Evolutionary conservation across 2,797 vertebrate species (phyloP), one percentile per base, ranked within the genome.

Genomic region (Microtus californicus): DNA sequence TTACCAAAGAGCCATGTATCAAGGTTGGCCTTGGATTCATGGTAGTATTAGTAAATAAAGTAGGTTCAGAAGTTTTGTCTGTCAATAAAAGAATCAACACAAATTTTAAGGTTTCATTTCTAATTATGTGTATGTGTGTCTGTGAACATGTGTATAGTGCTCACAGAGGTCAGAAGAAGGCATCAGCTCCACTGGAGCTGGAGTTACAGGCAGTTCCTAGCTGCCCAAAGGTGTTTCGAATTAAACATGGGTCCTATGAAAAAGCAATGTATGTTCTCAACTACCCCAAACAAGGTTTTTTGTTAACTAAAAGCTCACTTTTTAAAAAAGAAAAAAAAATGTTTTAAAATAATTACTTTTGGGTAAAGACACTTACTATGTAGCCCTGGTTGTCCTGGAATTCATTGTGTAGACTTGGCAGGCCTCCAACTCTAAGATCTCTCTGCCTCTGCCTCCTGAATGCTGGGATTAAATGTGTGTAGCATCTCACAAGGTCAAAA

Each of bases 11-110:
- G 21, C 13, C 21, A 69, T 25, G 31, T 8, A 69, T 25, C 65
- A 69, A 37, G 51, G 85, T n/a, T 73, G 25, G 67, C 14, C 25
- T 56, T 56, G 48, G 37, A 71, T 9, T 59, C 51, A 37, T 17
- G 43, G 19, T 54, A 85, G 54, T 69, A 78, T 4, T 95, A 74
- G 17, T 82, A 17, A 94, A 48, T 61, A 34, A 77, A 96, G 94
- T 61, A 1, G 11, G 13, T 29, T 93, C 61, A 40, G 59, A 92
- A 19, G 23, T 71, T 79, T 89, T 69, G 65, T 82, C 43, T 95
- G 51, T 91, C 51, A 90, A 0, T 87, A 61, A 65, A n/a, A 23
- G 34, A 40, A 90, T 92, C 78, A 95, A 86, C 8, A 87, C 12
- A 93, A 69, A 86, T 37, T 48, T 45, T 23, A 65, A 2, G 5